Conservation (phyloP, 2,888 invertebrate species). For the Furcula furcula region DNA sequence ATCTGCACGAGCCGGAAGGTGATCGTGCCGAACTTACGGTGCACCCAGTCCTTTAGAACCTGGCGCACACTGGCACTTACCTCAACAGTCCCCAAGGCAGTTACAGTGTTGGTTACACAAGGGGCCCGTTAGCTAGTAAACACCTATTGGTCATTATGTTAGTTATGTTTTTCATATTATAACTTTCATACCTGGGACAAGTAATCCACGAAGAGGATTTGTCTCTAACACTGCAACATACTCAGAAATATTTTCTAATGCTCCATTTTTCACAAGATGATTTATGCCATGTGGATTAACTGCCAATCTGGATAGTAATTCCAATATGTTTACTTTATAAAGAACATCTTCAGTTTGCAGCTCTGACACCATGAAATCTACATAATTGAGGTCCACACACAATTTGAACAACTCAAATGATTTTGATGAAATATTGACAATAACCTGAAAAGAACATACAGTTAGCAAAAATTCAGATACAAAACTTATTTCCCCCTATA, state of each 20-base stretch:
- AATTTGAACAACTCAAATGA: slow-evolving; percentile 82
- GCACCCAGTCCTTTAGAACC: no score
- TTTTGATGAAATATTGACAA: slow-evolving; percentile 83
- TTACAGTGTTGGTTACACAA: no score
- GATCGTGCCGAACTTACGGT: no score
- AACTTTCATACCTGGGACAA: slow-evolving; percentile 86
- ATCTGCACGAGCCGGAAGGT: no score
- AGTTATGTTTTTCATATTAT: neutral
- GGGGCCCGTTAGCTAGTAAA: no score
- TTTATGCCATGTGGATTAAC: slow-evolving; percentile 86
- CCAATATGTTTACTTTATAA: slow-evolving; percentile 90
- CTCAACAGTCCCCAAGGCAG: no score
- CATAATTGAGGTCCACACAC: slow-evolving; percentile 83
- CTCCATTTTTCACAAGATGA: slow-evolving; percentile 86
- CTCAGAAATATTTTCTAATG: slow-evolving; percentile 83
- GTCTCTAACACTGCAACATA: slow-evolving; percentile 82
- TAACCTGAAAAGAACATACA: slow-evolving; percentile 80
- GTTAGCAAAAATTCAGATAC: no score
- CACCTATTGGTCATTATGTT: no score
- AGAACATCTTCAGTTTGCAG: slow-evolving; percentile 87
- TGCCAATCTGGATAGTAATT: slow-evolving; percentile 88
- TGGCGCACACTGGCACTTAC: no score
- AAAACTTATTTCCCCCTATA: no score
- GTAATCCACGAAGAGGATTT: slow-evolving; percentile 83
- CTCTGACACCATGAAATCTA: slow-evolving; percentile 85